Percentiles rank a stretch among this genome's conserved stretches.
Evolutionary conservation across 92 coral and sea anemone genomes (phyloP).

Genomic region (Epizoanthus stellaris): DNA sequence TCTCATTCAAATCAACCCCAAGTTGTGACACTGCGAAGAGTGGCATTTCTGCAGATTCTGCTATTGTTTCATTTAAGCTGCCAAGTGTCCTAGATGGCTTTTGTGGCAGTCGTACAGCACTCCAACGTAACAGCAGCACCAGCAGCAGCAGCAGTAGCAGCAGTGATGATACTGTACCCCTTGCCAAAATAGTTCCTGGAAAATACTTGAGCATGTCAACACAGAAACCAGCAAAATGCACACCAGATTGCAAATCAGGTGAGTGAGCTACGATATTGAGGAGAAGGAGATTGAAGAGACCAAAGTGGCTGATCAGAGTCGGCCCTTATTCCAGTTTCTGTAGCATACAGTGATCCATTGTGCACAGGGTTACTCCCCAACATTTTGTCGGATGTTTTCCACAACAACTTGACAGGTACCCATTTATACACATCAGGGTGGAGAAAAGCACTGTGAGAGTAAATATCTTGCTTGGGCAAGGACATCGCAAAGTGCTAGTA

Average conservation of each 20-base stretch:
- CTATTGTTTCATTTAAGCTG: constrained; percentile 72
- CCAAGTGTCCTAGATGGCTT: constrained; percentile 66
- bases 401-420: too few relatives aligned
- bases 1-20: constrained; percentile 7
- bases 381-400: too few relatives aligned
- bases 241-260: constrained; percentile 74
- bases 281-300: too few relatives aligned
- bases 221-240: constrained; percentile 69
- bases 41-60: constrained; percentile 43
- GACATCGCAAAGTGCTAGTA: too few relatives aligned
- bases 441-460: too few relatives aligned
- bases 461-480: too few relatives aligned
- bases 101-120: constrained; percentile 22
- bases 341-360: too few relatives aligned
- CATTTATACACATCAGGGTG: too few relatives aligned
- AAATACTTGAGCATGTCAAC: constrained; percentile 67
- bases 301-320: too few relatives aligned
- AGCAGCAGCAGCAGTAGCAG: constrained; percentile 90
- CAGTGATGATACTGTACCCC: constrained; percentile 78
- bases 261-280: background rate
- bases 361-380: too few relatives aligned
- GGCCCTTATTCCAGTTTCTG: too few relatives aligned
- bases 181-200: constrained; percentile 49
- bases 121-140: constrained; percentile 43
- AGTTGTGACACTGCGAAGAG: background rate